A percentile compares a stretch with the other conserved stretches of the same genome.
phyloP scores from a whole-genome alignment of 2,797 vertebrate genomes.

The Lepilemur septentrionalis region DNA sequence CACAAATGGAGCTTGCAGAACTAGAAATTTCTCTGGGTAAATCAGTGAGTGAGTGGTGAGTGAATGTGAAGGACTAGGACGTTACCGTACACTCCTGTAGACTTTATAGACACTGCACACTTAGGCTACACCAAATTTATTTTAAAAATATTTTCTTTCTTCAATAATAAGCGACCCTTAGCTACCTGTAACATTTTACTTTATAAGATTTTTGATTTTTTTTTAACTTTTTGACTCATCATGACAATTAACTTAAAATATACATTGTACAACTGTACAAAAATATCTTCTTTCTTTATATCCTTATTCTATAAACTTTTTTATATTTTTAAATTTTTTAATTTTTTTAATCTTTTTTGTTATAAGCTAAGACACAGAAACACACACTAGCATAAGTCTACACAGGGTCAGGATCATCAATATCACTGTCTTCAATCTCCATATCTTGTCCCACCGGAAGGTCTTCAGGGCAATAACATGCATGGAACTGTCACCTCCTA shows the following conservation, averaged over 20 bases:
- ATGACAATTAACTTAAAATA: not conserved
- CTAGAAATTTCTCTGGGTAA: not conserved
- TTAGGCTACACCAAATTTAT: not conserved
- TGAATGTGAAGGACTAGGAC: not conserved
- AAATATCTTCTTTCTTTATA: not conserved
- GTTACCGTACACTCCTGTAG: not conserved
- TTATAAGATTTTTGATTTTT: not conserved
- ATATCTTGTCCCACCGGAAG: not conserved
- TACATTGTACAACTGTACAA: not conserved
- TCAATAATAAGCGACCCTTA: not conserved
- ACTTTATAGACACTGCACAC: not conserved
- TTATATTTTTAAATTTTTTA: not conserved
- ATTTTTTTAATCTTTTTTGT: not conserved
- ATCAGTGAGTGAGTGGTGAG: not conserved
- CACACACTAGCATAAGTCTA: not conserved
- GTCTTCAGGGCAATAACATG: not conserved
- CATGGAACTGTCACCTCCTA: not conserved
- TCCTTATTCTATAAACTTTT: not conserved
- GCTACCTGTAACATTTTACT: not conserved
- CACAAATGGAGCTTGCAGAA: not conserved
- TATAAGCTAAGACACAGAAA: not conserved
- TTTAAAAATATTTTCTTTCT: not conserved
- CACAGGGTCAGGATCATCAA: not conserved
- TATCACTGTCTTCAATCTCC: not conserved
- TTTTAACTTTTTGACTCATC: not conserved